Percentiles rank a stretch among this genome's conserved stretches.
These are phyloP conservation scores for Plebejus argus DNA, from an alignment of 2,888 invertebrate genomes.

Conservation along the genomic window DNA sequence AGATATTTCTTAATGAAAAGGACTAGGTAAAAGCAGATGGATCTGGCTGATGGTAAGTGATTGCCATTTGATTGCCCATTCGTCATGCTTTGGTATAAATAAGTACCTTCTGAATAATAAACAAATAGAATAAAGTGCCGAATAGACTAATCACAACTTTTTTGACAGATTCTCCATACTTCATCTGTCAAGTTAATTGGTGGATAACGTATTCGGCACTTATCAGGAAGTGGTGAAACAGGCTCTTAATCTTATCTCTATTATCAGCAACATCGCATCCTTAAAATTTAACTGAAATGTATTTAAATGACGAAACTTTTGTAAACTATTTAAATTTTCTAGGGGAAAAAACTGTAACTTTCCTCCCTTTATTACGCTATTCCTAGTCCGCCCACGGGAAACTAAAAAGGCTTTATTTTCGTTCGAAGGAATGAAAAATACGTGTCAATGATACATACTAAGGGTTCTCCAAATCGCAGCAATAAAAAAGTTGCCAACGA, in stretches of 20 bases:
- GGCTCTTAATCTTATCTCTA: background rate
- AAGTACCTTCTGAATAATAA: too few species aligned
- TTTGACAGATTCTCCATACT: too few species aligned
- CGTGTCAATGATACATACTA: background rate
- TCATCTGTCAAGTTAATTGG: too few species aligned
- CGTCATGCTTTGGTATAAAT: too few species aligned
- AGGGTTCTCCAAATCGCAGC: background rate
- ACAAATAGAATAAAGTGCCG: too few species aligned
- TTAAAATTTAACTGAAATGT: background rate
- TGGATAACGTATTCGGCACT: too few species aligned
- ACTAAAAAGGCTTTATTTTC: slow-evolving; percentile 10
- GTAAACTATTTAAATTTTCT: background rate
- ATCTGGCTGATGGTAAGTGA: too few species aligned
- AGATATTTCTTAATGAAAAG: too few species aligned
- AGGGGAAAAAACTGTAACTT: background rate
- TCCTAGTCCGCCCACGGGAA: background rate
- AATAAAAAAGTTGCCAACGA: slow-evolving; percentile 4
- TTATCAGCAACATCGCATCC: background rate
- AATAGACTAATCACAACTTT: too few species aligned
- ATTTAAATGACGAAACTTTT: background rate
- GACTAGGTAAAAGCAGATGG: too few species aligned
- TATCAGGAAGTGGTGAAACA: too few species aligned
- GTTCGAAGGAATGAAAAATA: slow-evolving; percentile 4
- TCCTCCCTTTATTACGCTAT: background rate
- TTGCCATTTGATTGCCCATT: too few species aligned